Conservation (phyloP, 1,140 invertebrate genomes). For the Leucophenga varia region DNA sequence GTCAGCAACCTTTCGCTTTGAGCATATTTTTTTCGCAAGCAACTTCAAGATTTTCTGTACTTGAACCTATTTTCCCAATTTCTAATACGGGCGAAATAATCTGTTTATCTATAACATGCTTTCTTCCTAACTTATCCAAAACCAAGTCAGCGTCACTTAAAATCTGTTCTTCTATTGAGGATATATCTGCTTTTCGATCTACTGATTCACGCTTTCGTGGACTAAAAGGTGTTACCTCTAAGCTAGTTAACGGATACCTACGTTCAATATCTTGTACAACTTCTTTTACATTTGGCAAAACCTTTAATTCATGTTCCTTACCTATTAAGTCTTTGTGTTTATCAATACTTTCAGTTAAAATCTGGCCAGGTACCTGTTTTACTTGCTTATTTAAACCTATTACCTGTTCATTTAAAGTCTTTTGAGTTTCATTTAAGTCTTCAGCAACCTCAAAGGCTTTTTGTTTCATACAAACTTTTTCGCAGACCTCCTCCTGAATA, state of each 20-base stretch:
- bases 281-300: constrained; percentile 16
- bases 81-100: not conserved
- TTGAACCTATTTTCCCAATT: too few relatives aligned
- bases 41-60: not conserved
- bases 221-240: constrained; percentile 9
- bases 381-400: too few relatives aligned
- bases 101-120: not conserved
- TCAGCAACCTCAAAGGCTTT: constrained; percentile 12
- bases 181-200: not conserved
- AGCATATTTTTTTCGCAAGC: not conserved
- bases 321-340: too few relatives aligned
- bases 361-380: too few relatives aligned
- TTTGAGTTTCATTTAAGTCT: not conserved
- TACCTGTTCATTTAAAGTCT: too few relatives aligned
- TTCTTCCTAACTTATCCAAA: not conserved
- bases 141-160: constrained; percentile 8
- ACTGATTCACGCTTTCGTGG: not conserved
- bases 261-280: constrained; percentile 13
- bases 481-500: constrained; percentile 10
- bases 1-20: not conserved
- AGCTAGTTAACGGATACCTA: not conserved
- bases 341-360: too few relatives aligned
- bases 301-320: too few relatives aligned
- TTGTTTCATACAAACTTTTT: constrained; percentile 17
- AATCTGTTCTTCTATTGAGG: constrained; percentile 1